Conservation (phyloP, 2,888 invertebrate genomes). For the Eupithecia tripunctaria region DNA sequence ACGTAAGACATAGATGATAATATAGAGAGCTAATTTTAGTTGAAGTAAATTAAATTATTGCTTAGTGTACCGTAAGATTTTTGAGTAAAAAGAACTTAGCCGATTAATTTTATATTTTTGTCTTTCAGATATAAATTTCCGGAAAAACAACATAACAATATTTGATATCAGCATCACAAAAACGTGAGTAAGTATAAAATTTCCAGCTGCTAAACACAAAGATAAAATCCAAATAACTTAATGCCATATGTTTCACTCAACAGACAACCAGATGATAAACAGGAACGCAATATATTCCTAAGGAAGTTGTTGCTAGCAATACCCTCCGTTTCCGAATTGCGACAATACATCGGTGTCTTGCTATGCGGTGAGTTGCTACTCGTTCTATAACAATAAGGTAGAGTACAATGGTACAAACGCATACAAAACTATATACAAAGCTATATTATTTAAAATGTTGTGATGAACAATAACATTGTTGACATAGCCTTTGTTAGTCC, state of each 20-base stretch:
- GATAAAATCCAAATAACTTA: conserved; percentile 23
- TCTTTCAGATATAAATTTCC: conserved; percentile 59
- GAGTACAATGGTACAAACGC: conserved; percentile 15
- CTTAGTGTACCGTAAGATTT: not conserved
- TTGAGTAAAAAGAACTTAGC: not conserved
- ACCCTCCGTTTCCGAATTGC: conserved; percentile 61
- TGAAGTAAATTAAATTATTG: not conserved
- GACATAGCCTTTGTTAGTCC: not conserved
- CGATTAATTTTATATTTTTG: not conserved
- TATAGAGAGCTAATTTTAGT: not conserved
- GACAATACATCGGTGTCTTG: conserved; percentile 69
- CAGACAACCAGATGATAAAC: conserved; percentile 45
- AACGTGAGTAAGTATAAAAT: conserved; percentile 79
- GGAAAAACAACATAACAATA: conserved; percentile 52
- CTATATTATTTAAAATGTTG: not conserved
- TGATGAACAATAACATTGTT: not conserved
- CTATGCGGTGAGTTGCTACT: conserved; percentile 66
- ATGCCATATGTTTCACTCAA: conserved; percentile 28
- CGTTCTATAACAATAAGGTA: conserved; percentile 38
- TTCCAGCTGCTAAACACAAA: conserved; percentile 12
- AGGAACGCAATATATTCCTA: conserved; percentile 45
- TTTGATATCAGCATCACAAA: conserved; percentile 66
- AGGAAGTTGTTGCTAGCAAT: conserved; percentile 50
- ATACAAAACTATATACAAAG: conserved; percentile 1
- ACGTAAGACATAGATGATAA: not conserved